Conservation (phyloP, 2,888 invertebrate genomes). For the Copidosoma aretas region DNA sequence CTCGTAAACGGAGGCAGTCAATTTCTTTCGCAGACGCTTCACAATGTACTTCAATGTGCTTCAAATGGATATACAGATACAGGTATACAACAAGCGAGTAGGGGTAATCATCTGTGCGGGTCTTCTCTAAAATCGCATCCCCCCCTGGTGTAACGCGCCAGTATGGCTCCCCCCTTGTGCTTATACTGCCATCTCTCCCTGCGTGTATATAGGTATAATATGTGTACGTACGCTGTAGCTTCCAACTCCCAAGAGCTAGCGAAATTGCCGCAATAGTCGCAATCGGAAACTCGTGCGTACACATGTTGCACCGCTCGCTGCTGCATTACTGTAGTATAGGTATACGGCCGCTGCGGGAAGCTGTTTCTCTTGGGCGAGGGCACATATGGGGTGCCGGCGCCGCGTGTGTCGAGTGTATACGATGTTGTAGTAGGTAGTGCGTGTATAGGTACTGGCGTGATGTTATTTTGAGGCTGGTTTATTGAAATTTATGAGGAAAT, state of each 20-base stretch:
- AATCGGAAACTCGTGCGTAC: constrained; percentile 16
- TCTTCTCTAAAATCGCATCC: constrained; percentile 2
- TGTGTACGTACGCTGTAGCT: no score
- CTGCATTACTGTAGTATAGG: background rate
- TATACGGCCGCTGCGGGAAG: no score
- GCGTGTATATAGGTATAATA: no score
- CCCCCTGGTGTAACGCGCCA: background rate
- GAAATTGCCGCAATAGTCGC: constrained; percentile 16
- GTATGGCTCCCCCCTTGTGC: background rate
- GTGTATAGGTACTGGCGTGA: no score
- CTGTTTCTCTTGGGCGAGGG: no score
- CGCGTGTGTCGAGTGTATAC: no score
- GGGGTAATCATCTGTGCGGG: background rate
- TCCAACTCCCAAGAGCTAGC: background rate
- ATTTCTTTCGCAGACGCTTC: constrained; percentile 21
- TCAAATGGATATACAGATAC: no score
- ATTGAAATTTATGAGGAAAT: background rate
- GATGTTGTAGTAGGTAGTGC: no score
- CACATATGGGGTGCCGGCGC: no score
- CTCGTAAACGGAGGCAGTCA: constrained; percentile 31
- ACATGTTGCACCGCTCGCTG: background rate
- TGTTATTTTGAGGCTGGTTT: background rate
- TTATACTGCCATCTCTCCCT: background rate
- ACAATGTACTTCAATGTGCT: no score
- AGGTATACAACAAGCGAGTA: background rate